A percentile compares a stretch with the other conserved stretches of the same genome.
Conservation (phyloP, 1,140 invertebrate species). For the Subanguina moxae region DNA sequence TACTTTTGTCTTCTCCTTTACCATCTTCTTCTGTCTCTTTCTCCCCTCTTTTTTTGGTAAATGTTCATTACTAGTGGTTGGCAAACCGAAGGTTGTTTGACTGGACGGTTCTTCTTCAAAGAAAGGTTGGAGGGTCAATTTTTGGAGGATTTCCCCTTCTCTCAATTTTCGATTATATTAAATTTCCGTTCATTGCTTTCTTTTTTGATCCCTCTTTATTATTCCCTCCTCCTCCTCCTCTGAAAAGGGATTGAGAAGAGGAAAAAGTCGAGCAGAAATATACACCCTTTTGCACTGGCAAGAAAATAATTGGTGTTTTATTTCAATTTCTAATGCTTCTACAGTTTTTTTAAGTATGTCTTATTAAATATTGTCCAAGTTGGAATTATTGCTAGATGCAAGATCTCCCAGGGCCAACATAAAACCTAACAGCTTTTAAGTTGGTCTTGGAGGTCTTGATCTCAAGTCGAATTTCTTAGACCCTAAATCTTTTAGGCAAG, state of each 20-base stretch:
- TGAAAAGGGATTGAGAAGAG: background rate
- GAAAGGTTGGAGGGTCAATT: background rate
- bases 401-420: too few species aligned
- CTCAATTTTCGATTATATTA: background rate
- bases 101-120: background rate
- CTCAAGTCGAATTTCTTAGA: too few species aligned
- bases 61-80: too few species aligned
- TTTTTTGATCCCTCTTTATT: slow-evolving; percentile 2
- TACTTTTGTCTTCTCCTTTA: background rate
- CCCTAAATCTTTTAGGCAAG: too few species aligned
- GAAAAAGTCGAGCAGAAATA: background rate
- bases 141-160: background rate
- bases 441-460: too few species aligned
- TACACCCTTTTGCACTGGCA: background rate
- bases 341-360: background rate
- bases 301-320: background rate
- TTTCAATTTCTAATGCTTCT: background rate
- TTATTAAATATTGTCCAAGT: background rate
- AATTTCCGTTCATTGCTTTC: slow-evolving; percentile 7
- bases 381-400: too few species aligned
- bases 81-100: background rate
- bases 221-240: background rate
- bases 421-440: too few species aligned
- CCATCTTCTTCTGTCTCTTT: background rate
- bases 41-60: background rate